Conservation (phyloP, 2,888 invertebrate species). For the Pseudolycoriella hygida region DNA sequence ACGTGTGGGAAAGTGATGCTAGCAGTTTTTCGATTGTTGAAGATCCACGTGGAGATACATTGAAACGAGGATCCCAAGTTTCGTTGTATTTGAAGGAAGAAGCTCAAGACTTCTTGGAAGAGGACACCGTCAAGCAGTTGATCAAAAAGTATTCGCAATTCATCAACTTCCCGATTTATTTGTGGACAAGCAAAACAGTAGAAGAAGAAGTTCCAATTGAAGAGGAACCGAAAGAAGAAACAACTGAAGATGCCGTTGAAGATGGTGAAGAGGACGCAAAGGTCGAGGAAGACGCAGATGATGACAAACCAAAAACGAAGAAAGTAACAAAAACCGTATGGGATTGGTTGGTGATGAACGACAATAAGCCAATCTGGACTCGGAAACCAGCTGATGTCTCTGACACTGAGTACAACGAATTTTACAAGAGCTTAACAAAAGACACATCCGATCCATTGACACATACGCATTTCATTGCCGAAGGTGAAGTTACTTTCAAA, state of each 20-base stretch:
- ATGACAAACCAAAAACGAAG: slow-evolving; percentile 64
- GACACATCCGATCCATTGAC: slow-evolving; percentile 68
- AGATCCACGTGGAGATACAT: slow-evolving; percentile 86
- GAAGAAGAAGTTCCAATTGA: slow-evolving; percentile 54
- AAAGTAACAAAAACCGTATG: slow-evolving; percentile 87
- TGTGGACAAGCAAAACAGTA: slow-evolving; percentile 70
- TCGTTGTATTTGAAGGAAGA: slow-evolving; percentile 88
- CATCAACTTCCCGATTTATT: slow-evolving; percentile 95
- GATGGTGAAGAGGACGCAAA: slow-evolving; percentile 24
- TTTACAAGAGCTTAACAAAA: slow-evolving; percentile 90
- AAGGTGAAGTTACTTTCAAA: slow-evolving; percentile 98
- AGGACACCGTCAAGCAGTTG: slow-evolving; percentile 73
- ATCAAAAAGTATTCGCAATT: slow-evolving; percentile 98
- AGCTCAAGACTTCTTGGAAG: slow-evolving; percentile 88
- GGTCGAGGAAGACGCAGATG: slow-evolving; percentile 53
- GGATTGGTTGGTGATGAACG: slow-evolving; percentile 96
- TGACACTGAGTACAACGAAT: slow-evolving; percentile 82
- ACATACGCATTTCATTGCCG: slow-evolving; percentile 85
- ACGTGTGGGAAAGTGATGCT: slow-evolving; percentile 98
- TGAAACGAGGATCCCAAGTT: slow-evolving; percentile 78
- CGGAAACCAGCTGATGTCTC: slow-evolving; percentile 70
- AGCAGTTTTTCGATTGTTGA: slow-evolving; percentile 70
- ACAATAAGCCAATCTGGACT: slow-evolving; percentile 98
- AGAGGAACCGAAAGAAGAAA: slow-evolving; percentile 34
- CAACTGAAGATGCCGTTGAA: slow-evolving; percentile 32